Base-by-base conservation (phyloP, 2,888 invertebrate genomes). In the Andrena camellia region DNA sequence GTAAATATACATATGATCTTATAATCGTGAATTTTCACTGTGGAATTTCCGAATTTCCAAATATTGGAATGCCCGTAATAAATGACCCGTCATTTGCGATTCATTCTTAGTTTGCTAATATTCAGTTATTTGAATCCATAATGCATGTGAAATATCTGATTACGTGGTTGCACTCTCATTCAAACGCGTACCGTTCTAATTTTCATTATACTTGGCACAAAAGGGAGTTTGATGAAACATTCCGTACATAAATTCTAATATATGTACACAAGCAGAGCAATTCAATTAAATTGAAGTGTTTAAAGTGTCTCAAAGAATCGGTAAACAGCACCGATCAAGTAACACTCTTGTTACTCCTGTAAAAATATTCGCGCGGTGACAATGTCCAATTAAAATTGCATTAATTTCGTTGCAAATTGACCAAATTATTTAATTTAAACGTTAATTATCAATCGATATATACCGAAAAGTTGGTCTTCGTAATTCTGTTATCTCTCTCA, bases 151-250 rank as follows among this genome's bases (percentile, higher is more conserved):
- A 42, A 64, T 26, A 52, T 17, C 35, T 20, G 50, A 54, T 29
- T 60, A 64, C 10, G 13, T 10, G 35, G 35, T 10, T 35, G 10
- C 3, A 62, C 17, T 26, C 23, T 23, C 52, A 68, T 74, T 66
- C 26, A 26, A 62, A 31, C 20, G 17, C 10, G 13, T 13, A 8
- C 26, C n/a, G 29, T 23, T 76, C 63, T 57, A 68, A 68, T 78
- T 68, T 69, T 26, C 72, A 71, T 72, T 52, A 57, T 52, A 50
- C 13, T 23, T 23, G 29, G 57, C 10, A 29, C 31, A 26, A 57
- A 23, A 26, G n/a, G 20, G 42, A 66, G 33, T 69, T 63, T 69
- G 54, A 81, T 81, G 42, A 59, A 78, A 64, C 33, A 57, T 10
- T 59, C 50, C 5, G 26, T 59, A 33, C 8, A 7, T 1, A 59